Evolutionary conservation across 2,797 vertebrate genomes (phyloP), one percentile per base, ranked within the genome.

Genomic region (Pelodytes ibericus): DNA sequence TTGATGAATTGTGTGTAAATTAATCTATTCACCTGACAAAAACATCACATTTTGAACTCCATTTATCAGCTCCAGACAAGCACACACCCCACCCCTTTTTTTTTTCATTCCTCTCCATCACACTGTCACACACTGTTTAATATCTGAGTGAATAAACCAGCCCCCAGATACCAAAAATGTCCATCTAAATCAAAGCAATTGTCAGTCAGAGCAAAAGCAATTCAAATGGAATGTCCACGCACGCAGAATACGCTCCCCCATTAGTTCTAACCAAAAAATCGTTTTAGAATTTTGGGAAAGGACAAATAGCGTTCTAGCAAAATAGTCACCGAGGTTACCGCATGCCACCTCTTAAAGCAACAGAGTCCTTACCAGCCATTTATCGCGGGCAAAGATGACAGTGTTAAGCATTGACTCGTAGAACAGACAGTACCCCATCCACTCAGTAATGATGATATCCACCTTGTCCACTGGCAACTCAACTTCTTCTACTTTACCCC

Each of bases 381-480:
- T 99, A 91, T 99, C 97, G 86, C 97, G 90, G 82, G 97, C 96
- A 72, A 95, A 99, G 92, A 99, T 98, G 86, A 99, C 96, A 0
- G 96, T 99, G 88, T 98, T 96, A 82, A 98, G 95, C 96, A 98
- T 99, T 47, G 96, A 98, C 81, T 99, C 97, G 65, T 99, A 99
- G 91, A 99, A 98, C 59, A 99, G 94, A 73, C 95, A 95, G 89
- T 98, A 99, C 80, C 96, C 96, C 96, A 99, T 99, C 97, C 97
- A 99, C 84, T 99, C 96, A 2, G 96, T 98, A 90, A 98, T 96
- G 75, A 98, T 99, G 86, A 98, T 98, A 89, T 99, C 96, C 41
- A 98, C 96, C 84, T 97, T 90, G 74, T 98, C 96, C 82, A 98
- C 93, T 0, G 96, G 96, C 74, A 99, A 89, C 82, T 99, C 97